A percentile compares a stretch with the other conserved stretches of the same genome.
Conservation (phyloP, 2,888 invertebrate species). For the Thymelicus sylvestris region DNA sequence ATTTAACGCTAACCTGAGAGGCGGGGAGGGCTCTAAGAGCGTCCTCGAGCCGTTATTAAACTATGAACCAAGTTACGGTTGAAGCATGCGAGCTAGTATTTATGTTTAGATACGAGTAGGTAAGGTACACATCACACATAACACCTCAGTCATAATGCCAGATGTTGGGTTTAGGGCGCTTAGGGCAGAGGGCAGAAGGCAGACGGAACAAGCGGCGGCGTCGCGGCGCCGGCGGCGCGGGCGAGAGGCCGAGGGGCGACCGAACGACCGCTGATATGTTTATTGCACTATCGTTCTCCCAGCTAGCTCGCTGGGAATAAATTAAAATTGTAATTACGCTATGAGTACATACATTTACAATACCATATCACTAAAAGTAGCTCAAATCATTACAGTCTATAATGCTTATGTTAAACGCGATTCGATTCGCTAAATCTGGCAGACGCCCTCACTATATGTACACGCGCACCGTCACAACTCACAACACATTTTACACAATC, state of each 20-base stretch:
- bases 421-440: slow-evolving; percentile 21
- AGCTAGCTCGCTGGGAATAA: slow-evolving; percentile 18
- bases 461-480: background rate
- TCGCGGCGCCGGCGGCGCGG: background rate
- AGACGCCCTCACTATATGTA: slow-evolving; percentile 19
- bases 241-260: background rate
- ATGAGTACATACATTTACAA: slow-evolving; percentile 27
- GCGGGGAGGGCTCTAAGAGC: no score
- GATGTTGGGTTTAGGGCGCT: no score
- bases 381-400: slow-evolving; percentile 35
- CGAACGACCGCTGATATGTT: slow-evolving; percentile 44
- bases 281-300: slow-evolving; percentile 42
- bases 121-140: no score
- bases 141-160: no score
- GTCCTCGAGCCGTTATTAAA: no score
- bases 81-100: no score
- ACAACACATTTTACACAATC: no score
- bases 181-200: no score
- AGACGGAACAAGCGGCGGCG: no score
- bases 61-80: no score
- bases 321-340: slow-evolving; percentile 25
- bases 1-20: no score
- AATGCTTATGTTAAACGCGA: slow-evolving; percentile 31
- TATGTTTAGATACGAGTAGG: no score
- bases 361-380: slow-evolving; percentile 16